Conservation (phyloP, 2,888 invertebrate genomes). For the Apoda limacodes region DNA sequence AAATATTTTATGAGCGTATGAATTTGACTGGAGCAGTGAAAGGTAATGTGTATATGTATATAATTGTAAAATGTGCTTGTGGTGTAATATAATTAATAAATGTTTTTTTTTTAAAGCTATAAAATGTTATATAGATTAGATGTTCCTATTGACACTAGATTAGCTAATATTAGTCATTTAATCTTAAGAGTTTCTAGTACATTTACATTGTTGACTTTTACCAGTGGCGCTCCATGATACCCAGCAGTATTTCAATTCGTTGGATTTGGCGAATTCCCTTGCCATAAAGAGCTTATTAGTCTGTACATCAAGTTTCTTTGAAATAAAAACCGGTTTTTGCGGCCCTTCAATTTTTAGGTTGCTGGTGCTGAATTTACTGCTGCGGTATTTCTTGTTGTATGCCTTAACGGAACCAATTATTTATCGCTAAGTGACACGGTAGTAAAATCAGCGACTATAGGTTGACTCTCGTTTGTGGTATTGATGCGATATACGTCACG, state of each 20-base stretch:
- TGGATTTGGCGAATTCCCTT: conserved; percentile 5
- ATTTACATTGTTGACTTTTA: too few relatives aligned
- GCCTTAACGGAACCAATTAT: conserved; percentile 2
- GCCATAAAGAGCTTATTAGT: too few relatives aligned
- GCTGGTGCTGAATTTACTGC: conserved; percentile 3
- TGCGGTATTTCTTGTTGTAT: conserved; percentile 5
- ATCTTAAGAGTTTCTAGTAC: too few relatives aligned
- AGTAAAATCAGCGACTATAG: conserved; percentile 5
- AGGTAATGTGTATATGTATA: too few relatives aligned
- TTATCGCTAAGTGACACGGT: conserved; percentile 5
- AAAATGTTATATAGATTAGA: too few relatives aligned
- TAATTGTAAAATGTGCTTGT: too few relatives aligned
- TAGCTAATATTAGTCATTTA: too few relatives aligned
- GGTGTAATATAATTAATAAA: too few relatives aligned
- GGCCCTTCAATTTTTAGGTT: conserved; percentile 6
- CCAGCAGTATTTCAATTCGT: conserved; percentile 7
- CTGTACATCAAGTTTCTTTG: conserved; percentile 4
- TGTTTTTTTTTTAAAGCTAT: too few relatives aligned
- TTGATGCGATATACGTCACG: conserved; percentile 9
- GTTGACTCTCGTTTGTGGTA: conserved; percentile 7
- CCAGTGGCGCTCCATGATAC: conserved; percentile 5
- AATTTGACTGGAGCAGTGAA: too few relatives aligned
- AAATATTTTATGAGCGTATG: too few relatives aligned
- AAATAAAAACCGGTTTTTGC: conserved; percentile 5
- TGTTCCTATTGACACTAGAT: too few relatives aligned